Conservation (phyloP, 92 coral and sea anemone species). For the Hydrozoanthus gracilis region DNA sequence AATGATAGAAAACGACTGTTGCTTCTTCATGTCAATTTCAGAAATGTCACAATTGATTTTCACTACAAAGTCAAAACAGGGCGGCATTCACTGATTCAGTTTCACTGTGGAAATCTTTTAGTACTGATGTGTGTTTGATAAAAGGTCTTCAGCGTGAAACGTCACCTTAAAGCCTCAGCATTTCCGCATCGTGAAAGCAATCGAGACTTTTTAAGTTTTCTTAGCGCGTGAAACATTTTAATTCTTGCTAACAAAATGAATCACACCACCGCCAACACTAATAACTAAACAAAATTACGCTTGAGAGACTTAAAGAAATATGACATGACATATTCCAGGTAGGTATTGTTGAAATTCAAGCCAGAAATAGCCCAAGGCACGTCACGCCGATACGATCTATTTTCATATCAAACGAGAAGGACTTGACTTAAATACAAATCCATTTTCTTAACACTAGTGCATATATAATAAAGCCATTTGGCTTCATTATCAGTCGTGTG, state of each 20-base stretch:
- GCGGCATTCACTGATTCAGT: neutral
- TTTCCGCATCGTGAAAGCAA: neutral
- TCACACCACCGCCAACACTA: neutral
- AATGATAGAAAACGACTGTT: neutral
- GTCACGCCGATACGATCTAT: neutral
- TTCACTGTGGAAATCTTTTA: constrained; percentile 30
- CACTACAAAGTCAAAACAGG: neutral
- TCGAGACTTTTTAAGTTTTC: neutral
- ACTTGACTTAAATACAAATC: neutral
- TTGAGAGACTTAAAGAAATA: constrained; percentile 20
- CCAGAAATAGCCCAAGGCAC: constrained; percentile 43
- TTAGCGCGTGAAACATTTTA: neutral
- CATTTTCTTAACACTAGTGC: neutral
- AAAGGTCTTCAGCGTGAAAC: neutral
- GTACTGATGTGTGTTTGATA: neutral
- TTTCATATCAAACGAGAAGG: constrained; percentile 12
- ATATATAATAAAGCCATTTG: neutral
- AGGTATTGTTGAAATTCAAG: constrained; percentile 36
- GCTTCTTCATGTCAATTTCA: constrained; percentile 16
- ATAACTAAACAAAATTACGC: neutral
- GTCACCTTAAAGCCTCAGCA: neutral
- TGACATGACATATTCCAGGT: constrained; percentile 42
- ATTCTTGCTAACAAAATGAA: neutral
- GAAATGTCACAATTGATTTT: constrained; percentile 27
- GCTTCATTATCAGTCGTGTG: neutral